These are phyloP conservation scores for Hylaeus anthracinus DNA, from an alignment of 1,140 invertebrate genomes.

Conservation along the genomic window DNA sequence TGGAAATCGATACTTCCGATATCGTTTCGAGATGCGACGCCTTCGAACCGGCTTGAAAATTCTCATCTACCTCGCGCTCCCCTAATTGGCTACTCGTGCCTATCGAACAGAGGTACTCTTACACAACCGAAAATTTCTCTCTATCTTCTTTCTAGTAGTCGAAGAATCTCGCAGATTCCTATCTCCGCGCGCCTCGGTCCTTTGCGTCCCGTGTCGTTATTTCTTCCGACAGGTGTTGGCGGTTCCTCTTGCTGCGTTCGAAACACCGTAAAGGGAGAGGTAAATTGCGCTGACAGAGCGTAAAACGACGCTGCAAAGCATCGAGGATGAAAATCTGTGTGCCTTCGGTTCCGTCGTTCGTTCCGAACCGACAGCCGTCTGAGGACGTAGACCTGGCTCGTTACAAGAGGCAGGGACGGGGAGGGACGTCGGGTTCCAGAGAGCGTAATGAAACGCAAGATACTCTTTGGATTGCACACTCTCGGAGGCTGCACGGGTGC, in stretches of 20 bases:
- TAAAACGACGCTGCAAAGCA: neutral
- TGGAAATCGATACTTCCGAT: conserved; percentile 62
- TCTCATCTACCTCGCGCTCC: conserved; percentile 35
- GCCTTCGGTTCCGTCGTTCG: neutral
- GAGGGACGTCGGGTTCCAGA: neutral
- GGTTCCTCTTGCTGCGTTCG: neutral
- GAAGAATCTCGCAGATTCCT: no score
- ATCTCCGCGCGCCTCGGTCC: neutral
- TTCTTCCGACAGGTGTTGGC: conserved; percentile 8
- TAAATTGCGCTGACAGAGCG: neutral
- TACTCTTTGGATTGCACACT: neutral
- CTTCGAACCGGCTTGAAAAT: conserved; percentile 55
- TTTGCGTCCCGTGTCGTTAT: conserved; percentile 12
- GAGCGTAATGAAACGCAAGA: neutral
- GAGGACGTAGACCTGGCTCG: neutral
- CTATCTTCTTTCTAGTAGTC: no score
- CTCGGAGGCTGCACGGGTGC: no score
- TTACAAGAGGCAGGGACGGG: neutral
- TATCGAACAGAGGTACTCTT: no score
- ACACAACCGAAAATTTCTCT: no score
- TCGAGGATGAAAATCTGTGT: neutral
- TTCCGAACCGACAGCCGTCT: neutral
- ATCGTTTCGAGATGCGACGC: conserved; percentile 53
- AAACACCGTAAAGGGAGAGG: conserved; percentile 1
- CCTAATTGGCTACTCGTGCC: conserved; percentile 50